A percentile compares a stretch with the other conserved stretches of the same genome.
phyloP scores from a whole-genome alignment of 1,140 invertebrate genomes.

The Globodera rostochiensis region DNA sequence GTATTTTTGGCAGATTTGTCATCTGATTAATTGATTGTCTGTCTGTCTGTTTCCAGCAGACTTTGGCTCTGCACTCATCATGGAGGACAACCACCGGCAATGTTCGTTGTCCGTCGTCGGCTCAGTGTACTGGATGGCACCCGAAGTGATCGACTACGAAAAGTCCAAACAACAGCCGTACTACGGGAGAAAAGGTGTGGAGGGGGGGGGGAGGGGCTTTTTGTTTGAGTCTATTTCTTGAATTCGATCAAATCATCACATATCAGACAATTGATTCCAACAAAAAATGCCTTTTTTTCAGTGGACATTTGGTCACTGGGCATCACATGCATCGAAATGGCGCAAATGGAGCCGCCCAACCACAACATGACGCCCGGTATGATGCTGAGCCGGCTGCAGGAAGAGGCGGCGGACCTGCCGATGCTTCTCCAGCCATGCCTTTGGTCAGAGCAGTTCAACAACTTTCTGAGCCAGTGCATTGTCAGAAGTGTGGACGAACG shows the following conservation, averaged over 20 bases:
- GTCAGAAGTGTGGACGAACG: constrained; percentile 88
- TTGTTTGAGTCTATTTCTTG: too few relatives aligned
- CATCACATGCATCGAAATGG: constrained; percentile 96
- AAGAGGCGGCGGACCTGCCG: constrained; percentile 94
- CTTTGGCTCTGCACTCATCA: constrained; percentile 98
- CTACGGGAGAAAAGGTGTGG: constrained; percentile 72
- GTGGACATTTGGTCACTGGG: constrained; percentile 96
- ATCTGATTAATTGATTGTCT: constrained; percentile 33
- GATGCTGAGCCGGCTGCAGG: constrained; percentile 77
- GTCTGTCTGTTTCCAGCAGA: constrained; percentile 75
- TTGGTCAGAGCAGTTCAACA: constrained; percentile 77
- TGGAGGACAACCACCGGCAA: constrained; percentile 90
- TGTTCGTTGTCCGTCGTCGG: constrained; percentile 87
- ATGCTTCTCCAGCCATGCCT: constrained; percentile 82
- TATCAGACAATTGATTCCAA: too few relatives aligned
- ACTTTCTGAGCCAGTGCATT: constrained; percentile 87
- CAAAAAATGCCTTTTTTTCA: constrained; percentile 69
- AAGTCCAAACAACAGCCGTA: constrained; percentile 98
- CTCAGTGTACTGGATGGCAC: constrained; percentile 91
- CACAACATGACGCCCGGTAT: constrained; percentile 97
- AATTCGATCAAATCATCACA: too few relatives aligned
- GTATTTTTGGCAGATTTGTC: constrained; percentile 64
- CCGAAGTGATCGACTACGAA: constrained; percentile 97
- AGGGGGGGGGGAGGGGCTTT: too few relatives aligned
- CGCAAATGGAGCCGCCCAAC: constrained; percentile 98